phyloP scores from a whole-genome alignment of 2,888 invertebrate genomes.

The Eupithecia abbreviata region DNA sequence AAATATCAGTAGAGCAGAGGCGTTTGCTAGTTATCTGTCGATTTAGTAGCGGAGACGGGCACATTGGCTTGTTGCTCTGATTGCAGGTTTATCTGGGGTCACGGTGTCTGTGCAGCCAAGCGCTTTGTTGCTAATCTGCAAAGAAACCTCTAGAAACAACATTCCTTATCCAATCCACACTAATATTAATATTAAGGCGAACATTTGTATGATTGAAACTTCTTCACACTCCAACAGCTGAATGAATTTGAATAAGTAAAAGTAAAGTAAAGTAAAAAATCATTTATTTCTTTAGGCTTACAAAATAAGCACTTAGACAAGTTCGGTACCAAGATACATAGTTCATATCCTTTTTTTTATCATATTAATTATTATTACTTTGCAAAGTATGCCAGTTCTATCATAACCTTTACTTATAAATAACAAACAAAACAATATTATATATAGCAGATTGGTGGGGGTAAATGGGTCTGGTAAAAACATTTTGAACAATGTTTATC shows the following conservation, averaged over 20 bases:
- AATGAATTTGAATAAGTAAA: neutral
- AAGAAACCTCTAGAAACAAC: constrained; percentile 11
- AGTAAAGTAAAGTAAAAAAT: too few species aligned
- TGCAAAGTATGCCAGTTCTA: too few species aligned
- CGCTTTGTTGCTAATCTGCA: constrained; percentile 34
- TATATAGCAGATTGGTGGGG: too few species aligned
- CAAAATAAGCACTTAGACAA: too few species aligned
- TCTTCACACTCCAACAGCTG: neutral
- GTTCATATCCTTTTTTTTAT: neutral
- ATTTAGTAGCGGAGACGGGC: constrained; percentile 63
- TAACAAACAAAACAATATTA: too few species aligned
- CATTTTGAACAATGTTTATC: too few species aligned
- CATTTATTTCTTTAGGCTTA: too few species aligned
- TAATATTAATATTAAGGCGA: neutral
- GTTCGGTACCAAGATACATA: neutral
- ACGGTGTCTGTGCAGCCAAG: constrained; percentile 53
- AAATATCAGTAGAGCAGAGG: constrained; percentile 43
- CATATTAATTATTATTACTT: too few species aligned
- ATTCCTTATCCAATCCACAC: neutral
- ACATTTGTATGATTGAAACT: neutral
- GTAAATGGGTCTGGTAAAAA: too few species aligned
- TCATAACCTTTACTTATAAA: too few species aligned
- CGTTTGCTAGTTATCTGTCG: constrained; percentile 52
- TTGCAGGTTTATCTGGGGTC: constrained; percentile 75
- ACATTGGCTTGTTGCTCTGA: constrained; percentile 64